Evolutionary conservation across 2,888 invertebrate genomes (phyloP).

Genomic region (Chymomyza fuscimana): DNA sequence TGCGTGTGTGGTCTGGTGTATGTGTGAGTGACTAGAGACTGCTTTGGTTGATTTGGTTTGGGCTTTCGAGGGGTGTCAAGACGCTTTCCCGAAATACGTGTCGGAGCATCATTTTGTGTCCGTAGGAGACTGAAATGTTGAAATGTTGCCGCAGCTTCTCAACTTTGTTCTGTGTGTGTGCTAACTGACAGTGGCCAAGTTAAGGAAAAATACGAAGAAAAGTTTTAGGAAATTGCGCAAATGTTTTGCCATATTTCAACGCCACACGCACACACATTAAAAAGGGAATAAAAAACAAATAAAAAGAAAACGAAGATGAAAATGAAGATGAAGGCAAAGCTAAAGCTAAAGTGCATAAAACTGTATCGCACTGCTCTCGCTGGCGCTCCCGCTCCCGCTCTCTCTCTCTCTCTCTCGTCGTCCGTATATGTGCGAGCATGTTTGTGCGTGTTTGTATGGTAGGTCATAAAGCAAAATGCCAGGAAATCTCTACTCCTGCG

Average conservation of each 20-base stretch:
- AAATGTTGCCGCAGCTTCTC: slow-evolving; percentile 7
- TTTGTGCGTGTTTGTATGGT: not conserved
- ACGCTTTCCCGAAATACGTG: not conserved
- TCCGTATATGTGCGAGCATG: too few species aligned
- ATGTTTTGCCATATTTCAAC: slow-evolving; percentile 11
- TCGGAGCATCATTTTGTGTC: not conserved
- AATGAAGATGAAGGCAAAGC: not conserved
- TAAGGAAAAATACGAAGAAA: not conserved
- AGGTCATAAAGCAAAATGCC: slow-evolving; percentile 1
- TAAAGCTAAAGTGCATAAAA: not conserved
- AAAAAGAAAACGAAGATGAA: not conserved
- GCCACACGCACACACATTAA: slow-evolving; percentile 9
- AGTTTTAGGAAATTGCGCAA: slow-evolving; percentile 9
- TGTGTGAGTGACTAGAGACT: not conserved
- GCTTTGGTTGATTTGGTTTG: not conserved
- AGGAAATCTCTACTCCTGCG: not conserved
- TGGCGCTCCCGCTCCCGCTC: too few species aligned
- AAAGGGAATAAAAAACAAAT: slow-evolving; percentile 2
- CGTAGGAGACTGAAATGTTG: not conserved
- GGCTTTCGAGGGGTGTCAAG: not conserved
- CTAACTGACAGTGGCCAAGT: not conserved
- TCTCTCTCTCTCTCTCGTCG: too few species aligned
- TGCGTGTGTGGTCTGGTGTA: slow-evolving; percentile 11
- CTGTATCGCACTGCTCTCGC: too few species aligned
- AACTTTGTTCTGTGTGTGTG: not conserved